Percentiles rank a stretch among this genome's conserved stretches.
Evolutionary conservation across 2,888 invertebrate genomes (phyloP).

Genomic region (Tetragonula carbonaria): DNA sequence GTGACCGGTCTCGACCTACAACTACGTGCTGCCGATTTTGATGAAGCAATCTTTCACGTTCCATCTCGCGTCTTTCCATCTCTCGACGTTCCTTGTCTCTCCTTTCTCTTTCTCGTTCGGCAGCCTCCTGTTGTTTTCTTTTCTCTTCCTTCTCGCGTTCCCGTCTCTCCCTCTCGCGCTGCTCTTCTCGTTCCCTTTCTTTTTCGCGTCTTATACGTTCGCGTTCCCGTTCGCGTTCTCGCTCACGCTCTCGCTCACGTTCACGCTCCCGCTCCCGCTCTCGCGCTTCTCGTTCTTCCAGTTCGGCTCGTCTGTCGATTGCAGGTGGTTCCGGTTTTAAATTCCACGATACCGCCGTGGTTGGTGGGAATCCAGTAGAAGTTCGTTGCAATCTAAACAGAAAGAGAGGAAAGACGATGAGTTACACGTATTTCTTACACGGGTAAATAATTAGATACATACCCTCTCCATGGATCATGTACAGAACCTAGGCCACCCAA

Average conservation of each 20-base stretch:
- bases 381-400: constrained; percentile 85
- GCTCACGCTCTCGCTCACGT: constrained; percentile 87
- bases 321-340: constrained; percentile 88
- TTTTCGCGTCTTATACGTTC: constrained; percentile 84
- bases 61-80: constrained; percentile 86
- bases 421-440: neutral
- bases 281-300: constrained; percentile 85
- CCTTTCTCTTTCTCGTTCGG: constrained; percentile 82
- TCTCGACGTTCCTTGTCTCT: constrained; percentile 85
- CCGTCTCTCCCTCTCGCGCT: constrained; percentile 84
- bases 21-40: constrained; percentile 78
- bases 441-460: constrained; percentile 68
- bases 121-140: constrained; percentile 81
- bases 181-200: constrained; percentile 79
- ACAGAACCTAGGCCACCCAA: constrained; percentile 83
- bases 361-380: constrained; percentile 86
- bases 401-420: neutral
- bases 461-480: constrained; percentile 90
- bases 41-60: constrained; percentile 85
- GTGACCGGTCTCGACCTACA: constrained; percentile 88
- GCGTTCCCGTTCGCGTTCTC: constrained; percentile 85
- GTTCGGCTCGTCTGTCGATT: constrained; percentile 86
- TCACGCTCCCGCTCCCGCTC: constrained; percentile 85
- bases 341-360: constrained; percentile 86
- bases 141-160: constrained; percentile 84